A percentile compares a stretch with the other conserved stretches of the same genome.
Conservation (phyloP, 2,888 invertebrate genomes). For the Eurytoma californica region DNA sequence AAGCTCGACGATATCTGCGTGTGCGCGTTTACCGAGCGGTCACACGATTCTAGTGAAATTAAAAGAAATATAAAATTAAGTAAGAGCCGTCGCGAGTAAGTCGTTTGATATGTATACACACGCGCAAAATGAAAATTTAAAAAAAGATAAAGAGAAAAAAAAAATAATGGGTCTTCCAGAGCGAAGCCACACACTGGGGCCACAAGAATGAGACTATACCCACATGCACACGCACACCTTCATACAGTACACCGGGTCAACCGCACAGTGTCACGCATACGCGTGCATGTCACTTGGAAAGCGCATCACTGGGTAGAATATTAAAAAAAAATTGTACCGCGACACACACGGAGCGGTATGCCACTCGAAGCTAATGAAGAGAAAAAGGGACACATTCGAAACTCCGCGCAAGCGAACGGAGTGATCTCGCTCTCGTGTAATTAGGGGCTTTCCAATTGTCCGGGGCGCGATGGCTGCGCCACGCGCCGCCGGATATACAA, state of each 20-base stretch:
- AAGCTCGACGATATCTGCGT: slow-evolving; percentile 1
- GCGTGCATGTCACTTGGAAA: no score
- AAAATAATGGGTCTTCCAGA: slow-evolving; percentile 50
- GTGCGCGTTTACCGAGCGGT: background rate
- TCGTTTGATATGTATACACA: slow-evolving; percentile 32
- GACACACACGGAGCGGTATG: background rate
- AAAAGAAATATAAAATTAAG: slow-evolving; percentile 9
- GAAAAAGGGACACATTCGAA: background rate
- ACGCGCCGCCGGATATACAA: background rate
- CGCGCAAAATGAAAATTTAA: slow-evolving; percentile 15
- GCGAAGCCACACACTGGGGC: slow-evolving; percentile 51
- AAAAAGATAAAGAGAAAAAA: slow-evolving; percentile 29
- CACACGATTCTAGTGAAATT: slow-evolving; percentile 10
- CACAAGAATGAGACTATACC: slow-evolving; percentile 36
- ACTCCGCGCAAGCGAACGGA: slow-evolving; percentile 14
- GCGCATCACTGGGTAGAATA: no score
- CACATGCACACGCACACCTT: slow-evolving; percentile 26
- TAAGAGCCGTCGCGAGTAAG: background rate
- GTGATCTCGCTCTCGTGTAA: slow-evolving; percentile 12
- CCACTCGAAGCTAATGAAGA: background rate
- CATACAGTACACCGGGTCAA: background rate
- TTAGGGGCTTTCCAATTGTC: slow-evolving; percentile 45
- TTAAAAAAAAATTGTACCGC: background rate
- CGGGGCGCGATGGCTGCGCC: background rate
- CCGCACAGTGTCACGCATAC: no score